A percentile compares a stretch with the other conserved stretches of the same genome.
Conservation (phyloP, 2,888 invertebrate genomes). For the Pimpla rufipes region DNA sequence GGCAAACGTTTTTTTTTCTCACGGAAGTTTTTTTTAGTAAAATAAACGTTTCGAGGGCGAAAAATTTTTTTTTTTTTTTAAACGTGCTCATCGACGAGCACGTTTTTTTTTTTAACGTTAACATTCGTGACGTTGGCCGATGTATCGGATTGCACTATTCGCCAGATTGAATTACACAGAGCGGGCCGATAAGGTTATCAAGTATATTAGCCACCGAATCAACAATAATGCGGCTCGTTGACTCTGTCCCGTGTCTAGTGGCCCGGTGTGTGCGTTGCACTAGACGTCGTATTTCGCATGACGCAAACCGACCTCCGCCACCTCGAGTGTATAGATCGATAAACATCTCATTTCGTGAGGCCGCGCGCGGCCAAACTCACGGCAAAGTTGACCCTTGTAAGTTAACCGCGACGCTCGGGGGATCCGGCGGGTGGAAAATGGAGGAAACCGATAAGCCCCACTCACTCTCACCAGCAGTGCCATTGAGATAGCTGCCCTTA, state of each 20-base stretch:
- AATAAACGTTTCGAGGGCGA: no score
- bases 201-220: slow-evolving; percentile 29
- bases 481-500: background rate
- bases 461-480: background rate
- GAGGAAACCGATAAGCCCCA: background rate
- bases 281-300: slow-evolving; percentile 48
- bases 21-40: no score
- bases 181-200: slow-evolving; percentile 1
- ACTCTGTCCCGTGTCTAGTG: slow-evolving; percentile 32
- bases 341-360: slow-evolving; percentile 22
- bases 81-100: no score
- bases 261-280: slow-evolving; percentile 44
- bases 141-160: background rate
- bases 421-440: background rate
- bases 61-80: no score
- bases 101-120: background rate
- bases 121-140: background rate
- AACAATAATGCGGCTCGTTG: slow-evolving; percentile 39
- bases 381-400: background rate
- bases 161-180: slow-evolving; percentile 13
- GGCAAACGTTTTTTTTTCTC: no score
- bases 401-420: background rate
- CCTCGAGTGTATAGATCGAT: slow-evolving; percentile 16
- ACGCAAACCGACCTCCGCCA: slow-evolving; percentile 11
- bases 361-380: background rate